Base-by-base conservation (phyloP, 1,140 invertebrate genomes). In the Heliconius congener region DNA sequence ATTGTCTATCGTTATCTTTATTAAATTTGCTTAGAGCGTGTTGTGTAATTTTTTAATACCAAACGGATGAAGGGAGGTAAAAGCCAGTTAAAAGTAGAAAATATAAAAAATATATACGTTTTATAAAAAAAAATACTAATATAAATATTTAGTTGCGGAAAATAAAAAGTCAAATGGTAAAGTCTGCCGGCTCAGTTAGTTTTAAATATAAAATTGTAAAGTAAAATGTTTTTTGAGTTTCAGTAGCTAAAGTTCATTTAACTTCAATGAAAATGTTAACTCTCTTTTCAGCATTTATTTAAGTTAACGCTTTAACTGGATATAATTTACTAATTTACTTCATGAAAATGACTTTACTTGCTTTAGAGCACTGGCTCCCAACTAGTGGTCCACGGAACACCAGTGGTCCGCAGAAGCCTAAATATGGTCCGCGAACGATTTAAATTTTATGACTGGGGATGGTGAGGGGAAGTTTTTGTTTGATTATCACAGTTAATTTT, bases 201-300 rank as follows among this genome's bases (percentile, higher is more conserved):
- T 30, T 66, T 27, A 66, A 66, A 66, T 9, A 60, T 60, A 23
- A 60, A 23, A 60, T 60, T 60, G 55, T 60, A 4, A 66, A 66
- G 60, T 66, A 66, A 66, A 66, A 66, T 66, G 27, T 27, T 66
- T 66, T 66, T 66, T 66, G 60, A 66, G 60, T 66, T 66, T 66
- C 60, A 30, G 27, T 16, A 66, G 60, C 23, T 60, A 23, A 66
- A 66, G 23, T 66, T 66, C 60, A 66, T 66, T 66, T 66, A 66
- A 66, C 60, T 66, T 66, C 27, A 66, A 30, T 30, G 23, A 66
- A 66, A 66, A 66, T 66, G 8, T 66, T 16, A 30, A 66, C 60
- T 66, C 60, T 30, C 60, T 66, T 66, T 66, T 27, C 60, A 27
- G 60, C 27, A 30, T 66, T 66, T 23, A 66, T 66, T 66, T 66